A percentile compares a stretch with the other conserved stretches of the same genome.
Conservation (phyloP, 2,113 vertebrate species). For the Oplegnathus fasciatus region DNA sequence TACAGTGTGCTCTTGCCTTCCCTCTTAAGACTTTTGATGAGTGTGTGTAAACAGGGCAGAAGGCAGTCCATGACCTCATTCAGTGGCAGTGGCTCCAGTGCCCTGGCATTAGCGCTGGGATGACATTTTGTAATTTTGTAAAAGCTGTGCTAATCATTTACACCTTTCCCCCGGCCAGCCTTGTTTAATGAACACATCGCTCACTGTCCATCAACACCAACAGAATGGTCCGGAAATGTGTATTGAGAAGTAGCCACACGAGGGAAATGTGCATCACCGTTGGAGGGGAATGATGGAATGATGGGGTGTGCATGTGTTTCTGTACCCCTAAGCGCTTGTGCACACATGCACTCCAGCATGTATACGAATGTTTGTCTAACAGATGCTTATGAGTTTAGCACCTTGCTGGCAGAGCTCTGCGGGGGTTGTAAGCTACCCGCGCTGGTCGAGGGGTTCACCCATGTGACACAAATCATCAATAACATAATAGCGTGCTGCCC, state of each 20-base stretch:
- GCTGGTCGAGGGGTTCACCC: neutral
- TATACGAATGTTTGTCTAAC: slow-evolving; percentile 5
- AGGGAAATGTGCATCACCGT: slow-evolving; percentile 13
- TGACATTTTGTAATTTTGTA: slow-evolving; percentile 61
- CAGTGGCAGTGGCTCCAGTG: slow-evolving; percentile 20
- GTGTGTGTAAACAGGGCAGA: slow-evolving; percentile 38
- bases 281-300: slow-evolving; percentile 12
- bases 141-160: slow-evolving; percentile 68
- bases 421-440: neutral
- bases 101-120: slow-evolving; percentile 30
- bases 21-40: neutral
- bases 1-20: neutral
- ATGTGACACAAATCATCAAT: slow-evolving; percentile 41
- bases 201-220: slow-evolving; percentile 41
- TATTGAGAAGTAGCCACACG: neutral
- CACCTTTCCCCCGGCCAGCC: slow-evolving; percentile 8
- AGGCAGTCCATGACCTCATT: slow-evolving; percentile 52
- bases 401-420: slow-evolving; percentile 15
- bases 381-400: slow-evolving; percentile 40
- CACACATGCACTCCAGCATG: neutral
- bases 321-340: slow-evolving; percentile 2
- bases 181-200: slow-evolving; percentile 58
- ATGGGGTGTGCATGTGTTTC: slow-evolving; percentile 8
- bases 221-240: slow-evolving; percentile 22
- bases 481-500: slow-evolving; percentile 9